phyloP scores from a whole-genome alignment of 1,140 invertebrate species.

The Formica selysi region DNA sequence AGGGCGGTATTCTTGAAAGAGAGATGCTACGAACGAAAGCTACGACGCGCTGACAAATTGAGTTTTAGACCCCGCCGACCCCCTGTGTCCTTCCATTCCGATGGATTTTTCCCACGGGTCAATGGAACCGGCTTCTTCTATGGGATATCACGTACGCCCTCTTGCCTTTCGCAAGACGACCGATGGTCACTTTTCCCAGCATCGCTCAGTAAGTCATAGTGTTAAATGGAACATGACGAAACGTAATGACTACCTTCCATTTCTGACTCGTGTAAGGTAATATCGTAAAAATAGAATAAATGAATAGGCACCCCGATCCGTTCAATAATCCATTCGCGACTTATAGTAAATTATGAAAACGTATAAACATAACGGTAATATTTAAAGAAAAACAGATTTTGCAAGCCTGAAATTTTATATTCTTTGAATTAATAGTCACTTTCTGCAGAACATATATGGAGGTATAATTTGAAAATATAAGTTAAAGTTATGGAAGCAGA shows the following conservation, averaged over 20 bases:
- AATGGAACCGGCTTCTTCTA: constrained; percentile 38
- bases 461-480: background rate
- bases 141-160: constrained; percentile 18
- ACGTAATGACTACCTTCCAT: constrained; percentile 29
- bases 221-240: constrained; percentile 37
- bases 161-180: background rate
- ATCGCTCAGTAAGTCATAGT: constrained; percentile 38
- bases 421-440: background rate
- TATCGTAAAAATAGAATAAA: constrained; percentile 12
- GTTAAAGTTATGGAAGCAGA: background rate
- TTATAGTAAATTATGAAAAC: background rate
- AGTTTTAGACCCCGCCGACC: constrained; percentile 45
- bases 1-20: constrained; percentile 11
- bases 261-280: background rate
- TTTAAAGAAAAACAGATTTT: background rate
- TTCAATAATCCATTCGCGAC: background rate
- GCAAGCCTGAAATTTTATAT: background rate
- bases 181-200: constrained; percentile 34
- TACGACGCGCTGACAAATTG: constrained; percentile 67
- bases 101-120: constrained; percentile 65
- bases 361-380: background rate
- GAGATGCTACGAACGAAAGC: constrained; percentile 40
- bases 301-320: background rate
- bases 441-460: background rate
- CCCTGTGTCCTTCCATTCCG: constrained; percentile 1